Base-by-base conservation (phyloP, 1,140 invertebrate species). In the Zeugodacus cucurbitae region DNA sequence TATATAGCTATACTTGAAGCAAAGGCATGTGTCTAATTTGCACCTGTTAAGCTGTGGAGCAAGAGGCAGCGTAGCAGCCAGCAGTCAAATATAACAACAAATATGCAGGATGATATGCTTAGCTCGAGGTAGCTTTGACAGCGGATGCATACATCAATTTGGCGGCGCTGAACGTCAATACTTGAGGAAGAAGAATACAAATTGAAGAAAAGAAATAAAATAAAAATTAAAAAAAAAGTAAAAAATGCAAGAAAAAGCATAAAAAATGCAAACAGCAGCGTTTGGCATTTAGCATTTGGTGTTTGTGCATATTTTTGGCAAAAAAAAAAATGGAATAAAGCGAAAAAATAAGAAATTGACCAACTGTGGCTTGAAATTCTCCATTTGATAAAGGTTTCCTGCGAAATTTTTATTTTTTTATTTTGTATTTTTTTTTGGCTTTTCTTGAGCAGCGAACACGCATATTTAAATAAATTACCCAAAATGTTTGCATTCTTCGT, bases 81-180 rank as follows among this genome's bases (percentile, higher is more conserved):
- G n/a, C n/a, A n/a, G n/a, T 14, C 10, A 34, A 41, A 41, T 41
- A 41, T 7, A 41, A 41, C 2, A 41, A 29, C 17, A 44, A 34
- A 2, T n/a, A n/a, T 41, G 74, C 74, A 82, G 20, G 34, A 74
- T 34, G 34, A 74, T 22, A 41, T 74, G 34, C 34, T 37, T 14
- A n/a, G 6, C 32, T 20, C 34, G 10, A 37, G 20, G 67, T 22
- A 22, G 70, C 22, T 86, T 86, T 87, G 87, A 87, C 67, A 74
- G 89, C 74, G 91, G 91, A 92, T 92, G 91, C 91, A 92, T 92
- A 90, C 91, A 92, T 92, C 91, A 92, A 92, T 90, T 92, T 92
- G 91, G 90, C 90, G 44, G 59, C 37, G 22, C 74, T 3, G 74
- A 3, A 32, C 67, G 34, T 74, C 67, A 74, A 74, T 74, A 82